Conservation (phyloP, 1,140 invertebrate species). For the Homarus americanus region DNA sequence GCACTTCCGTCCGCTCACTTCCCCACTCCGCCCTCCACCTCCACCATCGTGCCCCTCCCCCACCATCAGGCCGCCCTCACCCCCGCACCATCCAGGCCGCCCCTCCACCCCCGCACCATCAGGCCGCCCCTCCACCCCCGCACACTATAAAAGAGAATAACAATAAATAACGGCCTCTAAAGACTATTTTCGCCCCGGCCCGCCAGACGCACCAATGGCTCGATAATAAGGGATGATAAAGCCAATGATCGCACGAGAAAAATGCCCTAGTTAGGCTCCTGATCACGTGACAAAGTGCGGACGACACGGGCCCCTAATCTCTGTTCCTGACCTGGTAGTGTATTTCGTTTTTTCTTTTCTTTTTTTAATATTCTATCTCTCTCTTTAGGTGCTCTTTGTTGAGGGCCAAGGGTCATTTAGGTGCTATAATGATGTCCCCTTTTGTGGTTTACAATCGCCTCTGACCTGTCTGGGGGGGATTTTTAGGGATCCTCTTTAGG, state of each 20-base stretch:
- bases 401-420: no score
- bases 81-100: no score
- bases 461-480: no score
- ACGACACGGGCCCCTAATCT: constrained; percentile 48
- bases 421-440: no score
- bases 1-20: no score
- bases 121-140: constrained; percentile 26
- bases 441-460: no score
- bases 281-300: constrained; percentile 63
- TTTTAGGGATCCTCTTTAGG: not conserved
- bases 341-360: no score
- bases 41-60: no score
- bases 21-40: no score
- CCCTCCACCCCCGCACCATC: not conserved
- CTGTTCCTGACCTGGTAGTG: constrained; percentile 31
- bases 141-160: constrained; percentile 38
- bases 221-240: constrained; percentile 64
- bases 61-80: not conserved
- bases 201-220: constrained; percentile 41
- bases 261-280: constrained; percentile 46
- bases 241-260: constrained; percentile 60
- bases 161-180: constrained; percentile 63
- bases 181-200: constrained; percentile 35
- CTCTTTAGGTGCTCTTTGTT: no score
- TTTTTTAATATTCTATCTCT: no score